phyloP scores from a whole-genome alignment of 2,113 vertebrate genomes.

The Gallinago media region DNA sequence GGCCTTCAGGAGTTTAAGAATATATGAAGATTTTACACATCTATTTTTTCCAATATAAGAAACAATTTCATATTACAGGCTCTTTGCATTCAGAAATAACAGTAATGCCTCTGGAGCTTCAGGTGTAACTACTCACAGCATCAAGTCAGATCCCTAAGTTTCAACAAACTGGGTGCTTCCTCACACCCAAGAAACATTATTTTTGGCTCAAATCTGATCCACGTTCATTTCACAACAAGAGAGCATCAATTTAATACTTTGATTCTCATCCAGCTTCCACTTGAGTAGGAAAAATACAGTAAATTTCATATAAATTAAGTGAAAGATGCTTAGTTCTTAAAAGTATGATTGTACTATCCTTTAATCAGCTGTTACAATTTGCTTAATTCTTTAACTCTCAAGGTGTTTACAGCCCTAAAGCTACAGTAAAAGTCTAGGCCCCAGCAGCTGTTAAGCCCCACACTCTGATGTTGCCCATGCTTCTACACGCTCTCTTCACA shows the following conservation, averaged over 20 bases:
- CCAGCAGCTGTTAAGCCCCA: background rate
- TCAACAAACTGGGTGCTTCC: background rate
- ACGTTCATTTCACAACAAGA: background rate
- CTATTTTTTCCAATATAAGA: background rate
- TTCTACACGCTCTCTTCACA: background rate
- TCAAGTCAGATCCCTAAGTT: background rate
- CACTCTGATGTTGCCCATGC: accelerated
- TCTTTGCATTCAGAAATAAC: background rate
- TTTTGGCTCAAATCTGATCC: background rate
- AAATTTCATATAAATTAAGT: background rate
- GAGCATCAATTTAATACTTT: background rate
- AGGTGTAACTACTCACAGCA: background rate
- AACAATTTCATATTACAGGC: background rate
- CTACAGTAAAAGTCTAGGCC: background rate
- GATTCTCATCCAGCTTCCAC: background rate
- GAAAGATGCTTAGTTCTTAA: background rate
- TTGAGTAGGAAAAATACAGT: background rate
- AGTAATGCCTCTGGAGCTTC: background rate
- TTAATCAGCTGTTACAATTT: background rate
- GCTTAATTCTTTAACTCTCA: background rate
- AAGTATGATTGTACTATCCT: background rate
- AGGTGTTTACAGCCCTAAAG: background rate
- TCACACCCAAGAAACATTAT: background rate
- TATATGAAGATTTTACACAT: background rate
- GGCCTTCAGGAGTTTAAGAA: background rate